Conservation (phyloP, 1,140 invertebrate genomes). For the Lepidurus packardi region DNA sequence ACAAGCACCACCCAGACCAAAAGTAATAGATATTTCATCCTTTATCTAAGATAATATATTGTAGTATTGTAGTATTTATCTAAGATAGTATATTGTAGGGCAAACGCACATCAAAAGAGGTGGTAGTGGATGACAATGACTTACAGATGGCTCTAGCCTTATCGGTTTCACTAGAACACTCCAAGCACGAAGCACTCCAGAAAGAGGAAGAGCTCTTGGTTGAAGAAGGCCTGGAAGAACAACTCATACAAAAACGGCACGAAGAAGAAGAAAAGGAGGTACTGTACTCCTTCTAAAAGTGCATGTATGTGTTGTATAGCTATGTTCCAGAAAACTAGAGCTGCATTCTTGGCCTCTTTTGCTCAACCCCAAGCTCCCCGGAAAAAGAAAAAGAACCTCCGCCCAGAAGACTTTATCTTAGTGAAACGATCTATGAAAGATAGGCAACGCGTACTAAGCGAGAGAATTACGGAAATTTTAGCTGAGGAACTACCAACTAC, state of each 20-base stretch:
- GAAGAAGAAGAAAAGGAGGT: constrained; percentile 4
- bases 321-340: background rate
- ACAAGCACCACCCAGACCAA: background rate
- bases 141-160: background rate
- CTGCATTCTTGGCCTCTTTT: background rate
- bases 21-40: background rate
- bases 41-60: background rate
- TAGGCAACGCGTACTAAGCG: background rate
- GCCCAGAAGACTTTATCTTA: background rate
- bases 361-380: background rate
- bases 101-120: background rate
- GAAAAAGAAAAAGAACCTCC: background rate
- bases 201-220: background rate
- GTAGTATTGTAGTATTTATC: too few relatives aligned
- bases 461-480: background rate
- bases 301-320: background rate
- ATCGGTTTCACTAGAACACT: background rate
- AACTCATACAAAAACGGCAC: background rate
- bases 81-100: background rate
- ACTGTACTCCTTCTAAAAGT: background rate
- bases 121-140: background rate
- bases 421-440: background rate
- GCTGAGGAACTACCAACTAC: background rate
- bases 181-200: background rate
- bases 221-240: background rate